Conservation (phyloP, 2,888 invertebrate genomes). For the Linnaemya vulpina region DNA sequence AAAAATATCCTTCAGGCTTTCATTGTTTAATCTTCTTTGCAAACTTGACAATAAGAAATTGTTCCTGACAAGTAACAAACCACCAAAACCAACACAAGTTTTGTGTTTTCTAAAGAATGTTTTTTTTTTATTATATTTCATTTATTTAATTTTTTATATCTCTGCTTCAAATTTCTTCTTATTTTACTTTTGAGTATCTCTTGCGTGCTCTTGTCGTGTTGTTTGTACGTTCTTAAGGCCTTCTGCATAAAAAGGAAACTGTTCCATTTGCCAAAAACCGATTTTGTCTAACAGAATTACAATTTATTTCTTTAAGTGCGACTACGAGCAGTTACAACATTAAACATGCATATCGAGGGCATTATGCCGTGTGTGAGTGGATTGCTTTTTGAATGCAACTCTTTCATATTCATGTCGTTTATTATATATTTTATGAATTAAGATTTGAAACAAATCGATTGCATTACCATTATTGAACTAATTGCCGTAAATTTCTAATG, state of each 20-base stretch:
- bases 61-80: neutral
- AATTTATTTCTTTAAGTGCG: constrained; percentile 33
- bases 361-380: neutral
- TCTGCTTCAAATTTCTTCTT: neutral
- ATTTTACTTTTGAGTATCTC: neutral
- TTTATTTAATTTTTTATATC: neutral
- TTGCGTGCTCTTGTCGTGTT: neutral
- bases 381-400: neutral
- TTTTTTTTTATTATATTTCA: constrained; percentile 16
- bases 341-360: constrained; percentile 38
- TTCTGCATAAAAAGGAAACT: constrained; percentile 9
- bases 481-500: neutral
- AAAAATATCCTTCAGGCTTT: constrained; percentile 27
- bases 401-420: neutral
- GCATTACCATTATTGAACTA: neutral
- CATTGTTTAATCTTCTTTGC: neutral
- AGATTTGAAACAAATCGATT: neutral
- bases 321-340: constrained; percentile 7
- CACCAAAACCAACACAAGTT: constrained; percentile 1
- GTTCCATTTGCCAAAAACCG: constrained; percentile 35
- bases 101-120: constrained; percentile 9
- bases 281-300: constrained; percentile 30
- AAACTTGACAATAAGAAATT: neutral
- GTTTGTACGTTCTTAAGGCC: neutral
- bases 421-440: neutral